Percentiles rank a stretch among this genome's conserved stretches.
These are phyloP conservation scores for Amblyopsis hoosieri DNA, from an alignment of 2,797 vertebrate species.

Conservation along the genomic window DNA sequence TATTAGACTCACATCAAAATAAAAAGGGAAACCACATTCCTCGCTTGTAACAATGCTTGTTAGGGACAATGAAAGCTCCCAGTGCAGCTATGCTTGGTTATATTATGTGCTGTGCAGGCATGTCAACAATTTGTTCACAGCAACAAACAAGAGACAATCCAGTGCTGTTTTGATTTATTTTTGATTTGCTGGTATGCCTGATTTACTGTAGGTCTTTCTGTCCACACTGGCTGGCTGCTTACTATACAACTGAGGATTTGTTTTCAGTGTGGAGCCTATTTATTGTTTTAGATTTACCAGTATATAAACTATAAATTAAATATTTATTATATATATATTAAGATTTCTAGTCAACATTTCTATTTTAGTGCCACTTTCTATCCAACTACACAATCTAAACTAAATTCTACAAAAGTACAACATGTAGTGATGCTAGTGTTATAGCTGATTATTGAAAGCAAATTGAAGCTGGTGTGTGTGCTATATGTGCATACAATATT, in stretches of 20 bases:
- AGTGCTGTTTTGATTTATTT: neutral
- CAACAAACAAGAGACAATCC: neutral
- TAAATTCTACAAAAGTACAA: too few relatives aligned
- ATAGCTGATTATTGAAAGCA: too few relatives aligned
- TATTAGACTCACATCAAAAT: constrained; percentile 5
- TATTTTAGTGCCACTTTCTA: too few relatives aligned
- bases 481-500: too few relatives aligned
- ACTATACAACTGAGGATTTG: neutral
- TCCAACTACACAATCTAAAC: too few relatives aligned
- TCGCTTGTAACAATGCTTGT: constrained; percentile 1
- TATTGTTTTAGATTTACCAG: neutral
- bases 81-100: neutral
- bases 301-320: neutral
- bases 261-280: neutral
- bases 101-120: neutral
- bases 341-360: too few relatives aligned
- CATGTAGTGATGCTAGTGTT: too few relatives aligned
- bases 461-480: too few relatives aligned
- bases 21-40: neutral
- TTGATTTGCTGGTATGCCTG: neutral
- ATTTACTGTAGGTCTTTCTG: too few relatives aligned
- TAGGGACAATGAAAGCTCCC: neutral
- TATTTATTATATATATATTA: neutral
- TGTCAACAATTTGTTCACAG: constrained; percentile 3
- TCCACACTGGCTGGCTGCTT: too few relatives aligned